These are phyloP conservation scores for Carabus problematicus DNA, from an alignment of 2,888 invertebrate genomes.

Conservation along the genomic window DNA sequence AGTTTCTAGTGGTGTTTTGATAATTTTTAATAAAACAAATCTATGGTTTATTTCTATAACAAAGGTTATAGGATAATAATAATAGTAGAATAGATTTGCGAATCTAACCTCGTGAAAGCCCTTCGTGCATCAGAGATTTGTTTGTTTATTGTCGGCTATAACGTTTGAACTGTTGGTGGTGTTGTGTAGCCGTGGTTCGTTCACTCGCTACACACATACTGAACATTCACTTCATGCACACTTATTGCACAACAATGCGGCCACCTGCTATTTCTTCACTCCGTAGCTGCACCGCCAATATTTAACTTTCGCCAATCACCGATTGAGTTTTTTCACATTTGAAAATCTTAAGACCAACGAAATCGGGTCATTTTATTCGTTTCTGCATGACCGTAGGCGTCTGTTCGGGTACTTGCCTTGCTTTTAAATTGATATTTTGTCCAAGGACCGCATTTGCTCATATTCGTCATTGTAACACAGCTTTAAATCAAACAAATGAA, in stretches of 20 bases:
- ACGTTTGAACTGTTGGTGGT: background rate
- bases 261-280: constrained; percentile 48
- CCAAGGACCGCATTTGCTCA: too few species aligned
- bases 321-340: constrained; percentile 44
- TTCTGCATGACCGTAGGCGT: constrained; percentile 28
- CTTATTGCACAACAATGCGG: constrained; percentile 48
- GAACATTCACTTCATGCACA: constrained; percentile 46
- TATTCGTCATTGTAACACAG: too few species aligned
- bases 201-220: background rate
- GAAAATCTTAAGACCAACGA: constrained; percentile 42
- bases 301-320: constrained; percentile 49
- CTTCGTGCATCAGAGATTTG: too few species aligned
- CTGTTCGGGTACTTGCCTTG: constrained; percentile 25
- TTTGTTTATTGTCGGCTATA: too few species aligned
- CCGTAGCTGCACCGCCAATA: constrained; percentile 26
- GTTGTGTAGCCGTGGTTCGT: background rate
- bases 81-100: too few species aligned
- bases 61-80: too few species aligned
- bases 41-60: too few species aligned
- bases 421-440: background rate
- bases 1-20: too few species aligned
- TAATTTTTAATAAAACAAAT: too few species aligned
- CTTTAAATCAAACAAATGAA: too few species aligned
- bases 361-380: constrained; percentile 34
- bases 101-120: too few species aligned